Base-by-base conservation (phyloP, 2,113 vertebrate genomes). In the Tragelaphus buxtoni region DNA sequence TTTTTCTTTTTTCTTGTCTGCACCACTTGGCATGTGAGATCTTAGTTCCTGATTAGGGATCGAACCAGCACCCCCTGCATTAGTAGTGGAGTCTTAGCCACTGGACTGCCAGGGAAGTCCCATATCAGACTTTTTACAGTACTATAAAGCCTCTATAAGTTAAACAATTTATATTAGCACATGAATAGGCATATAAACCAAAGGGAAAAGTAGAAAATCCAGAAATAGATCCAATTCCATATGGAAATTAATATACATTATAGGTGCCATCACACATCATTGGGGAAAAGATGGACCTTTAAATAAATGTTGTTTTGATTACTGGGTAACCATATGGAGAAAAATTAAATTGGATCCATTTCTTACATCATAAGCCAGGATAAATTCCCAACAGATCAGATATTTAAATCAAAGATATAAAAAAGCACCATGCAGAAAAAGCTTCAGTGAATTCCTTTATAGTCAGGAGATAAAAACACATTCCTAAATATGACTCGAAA, bases 381-480 rank as follows among this genome's bases (percentile, higher is more conserved):
- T 60, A 80, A 56, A 92, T 90, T 88, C 26, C 72, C 76, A 95
- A n/a, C 49, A 88, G 80, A 83, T 95, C 58, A 96, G 80, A 94
- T 92, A 92, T 96, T 88, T 95, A 91, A 96, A 89, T 96, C 56
- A 88, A 93, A 63, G 26, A 4, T 58, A 53, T 74, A 81, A 93
- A 81, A 82, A 91, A 55, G 32, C 81, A 91, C 10, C 39, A 51
- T 55, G 61, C 26, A 79, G 26, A 69, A 96, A 92, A 86, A 91
- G 12, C 17, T 76, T 10, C 90, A 86, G 9, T 42, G 39, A 97
- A 84, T 92, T 89, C 16, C 14, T 93, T 42, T 89, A 10, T 88
- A 55, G 60, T 58, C 61, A 84, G 12, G 26, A 45, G 35, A 11
- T 76, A n/a, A 30, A 28, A 26, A 97, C 93, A 69, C n/a, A 76